These are phyloP conservation scores for Campylorhamphus procurvoides DNA, from an alignment of 2,113 vertebrate genomes.

Conservation along the genomic window DNA sequence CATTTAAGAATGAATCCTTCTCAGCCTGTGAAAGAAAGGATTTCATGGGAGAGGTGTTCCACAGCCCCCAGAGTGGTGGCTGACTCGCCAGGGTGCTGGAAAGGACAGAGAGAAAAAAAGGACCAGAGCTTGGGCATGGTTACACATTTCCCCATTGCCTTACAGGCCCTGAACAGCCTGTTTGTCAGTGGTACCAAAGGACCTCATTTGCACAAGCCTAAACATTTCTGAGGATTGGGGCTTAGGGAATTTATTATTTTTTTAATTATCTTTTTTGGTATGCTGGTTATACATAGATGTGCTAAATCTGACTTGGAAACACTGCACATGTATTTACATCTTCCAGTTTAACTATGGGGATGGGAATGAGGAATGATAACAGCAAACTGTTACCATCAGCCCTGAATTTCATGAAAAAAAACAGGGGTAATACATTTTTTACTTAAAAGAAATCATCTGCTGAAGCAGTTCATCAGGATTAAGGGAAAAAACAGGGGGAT, in stretches of 20 bases:
- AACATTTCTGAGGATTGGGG: neutral
- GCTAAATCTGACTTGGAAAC: neutral
- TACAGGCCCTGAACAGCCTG: neutral
- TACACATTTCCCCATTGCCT: neutral
- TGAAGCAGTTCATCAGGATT: constrained; percentile 39
- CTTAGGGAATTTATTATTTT: neutral
- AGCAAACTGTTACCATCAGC: neutral
- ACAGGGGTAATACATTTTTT: neutral
- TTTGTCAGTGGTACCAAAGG: neutral
- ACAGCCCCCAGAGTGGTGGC: neutral
- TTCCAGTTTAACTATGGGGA: neutral
- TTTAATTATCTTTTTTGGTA: neutral
- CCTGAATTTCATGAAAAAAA: constrained; percentile 20
- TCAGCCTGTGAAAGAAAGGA: neutral
- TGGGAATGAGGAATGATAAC: neutral
- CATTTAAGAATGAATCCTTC: constrained; percentile 56
- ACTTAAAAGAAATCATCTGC: neutral
- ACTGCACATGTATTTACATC: neutral
- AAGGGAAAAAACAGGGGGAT: constrained; percentile 19
- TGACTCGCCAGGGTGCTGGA: neutral
- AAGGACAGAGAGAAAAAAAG: neutral
- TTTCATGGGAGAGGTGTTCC: neutral
- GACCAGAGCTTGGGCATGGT: neutral
- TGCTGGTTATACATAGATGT: neutral
- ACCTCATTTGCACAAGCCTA: neutral